phyloP scores from a whole-genome alignment of 2,113 vertebrate genomes.

The Anoura caudifer region DNA sequence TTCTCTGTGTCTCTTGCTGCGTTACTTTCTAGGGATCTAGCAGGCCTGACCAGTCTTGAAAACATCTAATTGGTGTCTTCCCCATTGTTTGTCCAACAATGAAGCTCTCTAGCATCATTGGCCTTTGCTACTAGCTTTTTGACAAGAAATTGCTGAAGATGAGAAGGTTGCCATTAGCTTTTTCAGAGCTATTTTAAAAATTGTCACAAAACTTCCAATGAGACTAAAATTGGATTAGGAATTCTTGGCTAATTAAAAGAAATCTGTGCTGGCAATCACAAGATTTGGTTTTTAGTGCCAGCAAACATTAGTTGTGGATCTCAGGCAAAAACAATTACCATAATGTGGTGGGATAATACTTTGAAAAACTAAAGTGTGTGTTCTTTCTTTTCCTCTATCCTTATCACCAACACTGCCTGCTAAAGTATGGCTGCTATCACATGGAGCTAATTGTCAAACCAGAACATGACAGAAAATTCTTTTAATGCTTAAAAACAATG shows the following conservation, averaged over 20 bases:
- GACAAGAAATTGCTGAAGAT: not conserved
- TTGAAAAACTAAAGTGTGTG: not conserved
- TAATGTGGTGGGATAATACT: not conserved
- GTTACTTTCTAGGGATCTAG: not conserved
- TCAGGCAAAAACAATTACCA: not conserved
- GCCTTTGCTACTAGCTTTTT: not conserved
- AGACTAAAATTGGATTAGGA: not conserved
- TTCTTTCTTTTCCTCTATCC: not conserved
- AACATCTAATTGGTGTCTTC: not conserved
- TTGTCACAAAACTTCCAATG: not conserved
- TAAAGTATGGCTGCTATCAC: not conserved
- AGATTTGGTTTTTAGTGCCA: not conserved
- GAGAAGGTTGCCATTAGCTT: not conserved
- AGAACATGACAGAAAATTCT: not conserved
- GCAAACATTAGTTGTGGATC: not conserved
- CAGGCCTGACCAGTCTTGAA: not conserved
- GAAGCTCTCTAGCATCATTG: not conserved
- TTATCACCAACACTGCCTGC: not conserved
- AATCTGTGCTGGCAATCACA: not conserved
- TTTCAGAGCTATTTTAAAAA: not conserved
- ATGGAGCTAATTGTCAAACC: not conserved
- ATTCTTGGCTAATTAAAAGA: not conserved
- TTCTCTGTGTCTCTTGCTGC: not conserved
- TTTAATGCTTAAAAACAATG: not conserved
- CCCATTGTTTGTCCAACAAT: not conserved